Percentiles rank a stretch among this genome's conserved stretches.
These are phyloP conservation scores for Anas platyrhynchos DNA, from an alignment of 2,113 vertebrate species.

Conservation along the genomic window DNA sequence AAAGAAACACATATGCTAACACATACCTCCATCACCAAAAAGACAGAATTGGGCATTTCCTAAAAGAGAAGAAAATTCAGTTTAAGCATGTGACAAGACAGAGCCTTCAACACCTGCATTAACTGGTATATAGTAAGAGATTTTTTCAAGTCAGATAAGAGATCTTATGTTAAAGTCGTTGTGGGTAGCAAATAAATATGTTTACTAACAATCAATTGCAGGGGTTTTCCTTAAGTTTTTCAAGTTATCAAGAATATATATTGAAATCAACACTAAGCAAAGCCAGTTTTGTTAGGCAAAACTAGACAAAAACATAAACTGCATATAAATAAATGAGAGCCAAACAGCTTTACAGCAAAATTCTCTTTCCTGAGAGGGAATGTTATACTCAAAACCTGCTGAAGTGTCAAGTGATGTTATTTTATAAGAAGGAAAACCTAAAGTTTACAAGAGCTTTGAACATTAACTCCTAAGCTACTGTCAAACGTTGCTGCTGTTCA, in stretches of 20 bases:
- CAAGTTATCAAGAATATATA: neutral
- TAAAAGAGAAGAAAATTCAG: conserved; percentile 77
- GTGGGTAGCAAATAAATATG: no score
- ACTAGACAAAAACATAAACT: no score
- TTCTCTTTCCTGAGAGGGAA: no score
- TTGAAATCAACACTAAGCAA: neutral
- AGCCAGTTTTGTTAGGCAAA: neutral
- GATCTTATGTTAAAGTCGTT: no score
- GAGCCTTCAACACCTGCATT: neutral
- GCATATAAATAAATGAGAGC: no score
- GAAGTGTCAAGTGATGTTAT: no score
- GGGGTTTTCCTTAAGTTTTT: neutral
- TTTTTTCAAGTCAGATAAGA: no score
- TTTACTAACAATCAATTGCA: neutral
- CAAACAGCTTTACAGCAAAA: neutral
- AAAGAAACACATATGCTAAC: neutral
- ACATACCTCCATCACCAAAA: conserved; percentile 96
- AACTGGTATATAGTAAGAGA: neutral
- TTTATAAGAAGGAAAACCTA: no score
- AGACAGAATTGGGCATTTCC: conserved; percentile 95
- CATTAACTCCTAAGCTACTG: no score
- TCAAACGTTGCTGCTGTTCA: no score
- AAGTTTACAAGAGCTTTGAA: no score
- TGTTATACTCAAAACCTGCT: no score
- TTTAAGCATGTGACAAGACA: neutral